Evolutionary conservation across 1,140 invertebrate species (phyloP), one percentile per base, ranked within the genome.

Genomic region (Tetramorium simillimum): DNA sequence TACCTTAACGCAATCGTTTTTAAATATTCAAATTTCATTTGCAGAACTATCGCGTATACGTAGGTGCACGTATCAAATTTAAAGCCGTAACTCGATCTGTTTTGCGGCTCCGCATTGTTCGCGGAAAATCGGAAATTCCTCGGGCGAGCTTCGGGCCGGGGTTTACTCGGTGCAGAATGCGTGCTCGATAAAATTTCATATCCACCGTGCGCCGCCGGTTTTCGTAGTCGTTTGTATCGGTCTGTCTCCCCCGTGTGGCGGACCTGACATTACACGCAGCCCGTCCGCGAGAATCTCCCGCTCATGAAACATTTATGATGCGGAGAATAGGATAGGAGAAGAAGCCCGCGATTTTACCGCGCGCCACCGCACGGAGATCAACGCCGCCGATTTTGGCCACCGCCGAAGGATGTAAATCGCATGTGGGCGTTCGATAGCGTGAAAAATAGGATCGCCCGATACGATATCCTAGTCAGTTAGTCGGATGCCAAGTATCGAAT

Each of bases 81-180:
- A 73, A 82, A 49, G 24, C 53, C 65, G 53, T 89, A 86, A 86
- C 85, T 84, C 89, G 86, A 85, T 49, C 51, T 86, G 70, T 85
- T 69, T 72, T 89, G 78, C 89, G 37, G 60, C 88, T 69, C 81
- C 77, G 56, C 49, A 92, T 91, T 85, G 90, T 85, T 88, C 86
- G 60, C 75, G 82, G 86, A 90, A 88, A 90, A 86, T 85, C 69
- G 86, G 67, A 84, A 84, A 62, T 84, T 84, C 53, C 69, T 62
- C 80, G 7, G 14, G 53, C 80, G 10, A 84, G 24, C 69, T 60
- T 37, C 21, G 33, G 0, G 53, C 69, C 80, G 24, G 33, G 78
- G 65, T 56, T 82, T 72, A 58, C 18, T 12, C 53, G 24, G 21
- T 58, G 21, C 80, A 73, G 80, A 84, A 84, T 75, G 69, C 53